These are phyloP conservation scores for Echeneis naucrates DNA, from an alignment of 2,797 vertebrate species.

Conservation along the genomic window DNA sequence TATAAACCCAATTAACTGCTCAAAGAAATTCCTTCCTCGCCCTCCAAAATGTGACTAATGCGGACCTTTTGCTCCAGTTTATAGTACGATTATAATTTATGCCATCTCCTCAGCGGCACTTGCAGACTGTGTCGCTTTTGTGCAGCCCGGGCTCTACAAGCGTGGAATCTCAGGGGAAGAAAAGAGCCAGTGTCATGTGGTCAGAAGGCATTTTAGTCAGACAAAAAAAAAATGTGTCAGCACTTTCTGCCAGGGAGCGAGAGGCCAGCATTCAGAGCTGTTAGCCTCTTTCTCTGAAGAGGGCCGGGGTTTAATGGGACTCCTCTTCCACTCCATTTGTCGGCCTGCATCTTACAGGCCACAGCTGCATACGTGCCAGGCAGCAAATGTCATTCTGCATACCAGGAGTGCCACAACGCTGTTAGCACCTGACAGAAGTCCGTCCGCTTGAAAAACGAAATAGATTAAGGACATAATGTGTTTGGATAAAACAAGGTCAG, in stretches of 20 bases:
- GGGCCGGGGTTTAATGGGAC: slow-evolving; percentile 73
- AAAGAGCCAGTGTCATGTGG: slow-evolving; percentile 78
- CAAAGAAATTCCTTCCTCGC: slow-evolving; percentile 53
- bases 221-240: slow-evolving; percentile 77
- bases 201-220: slow-evolving; percentile 77
- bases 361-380: slow-evolving; percentile 61
- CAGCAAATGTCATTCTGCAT: slow-evolving; percentile 63
- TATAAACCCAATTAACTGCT: slow-evolving; percentile 55
- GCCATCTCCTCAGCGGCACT: slow-evolving; percentile 64
- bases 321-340: slow-evolving; percentile 79
- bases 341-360: slow-evolving; percentile 54
- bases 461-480: slow-evolving; percentile 6
- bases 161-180: slow-evolving; percentile 68
- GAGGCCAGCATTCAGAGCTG: slow-evolving; percentile 67
- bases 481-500: slow-evolving; percentile 17
- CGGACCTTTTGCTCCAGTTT: slow-evolving; percentile 63
- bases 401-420: slow-evolving; percentile 31
- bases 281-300: slow-evolving; percentile 72
- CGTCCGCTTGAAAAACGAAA: slow-evolving; percentile 24
- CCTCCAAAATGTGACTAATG: slow-evolving; percentile 58
- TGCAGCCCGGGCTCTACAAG: slow-evolving; percentile 54
- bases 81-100: slow-evolving; percentile 68
- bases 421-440: slow-evolving; percentile 67
- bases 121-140: slow-evolving; percentile 71
- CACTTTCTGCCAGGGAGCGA: slow-evolving; percentile 69